A percentile compares a stretch with the other conserved stretches of the same genome.
Evolutionary conservation across 2,113 vertebrate genomes (phyloP).

Genomic region (Micronycteris hirsuta): DNA sequence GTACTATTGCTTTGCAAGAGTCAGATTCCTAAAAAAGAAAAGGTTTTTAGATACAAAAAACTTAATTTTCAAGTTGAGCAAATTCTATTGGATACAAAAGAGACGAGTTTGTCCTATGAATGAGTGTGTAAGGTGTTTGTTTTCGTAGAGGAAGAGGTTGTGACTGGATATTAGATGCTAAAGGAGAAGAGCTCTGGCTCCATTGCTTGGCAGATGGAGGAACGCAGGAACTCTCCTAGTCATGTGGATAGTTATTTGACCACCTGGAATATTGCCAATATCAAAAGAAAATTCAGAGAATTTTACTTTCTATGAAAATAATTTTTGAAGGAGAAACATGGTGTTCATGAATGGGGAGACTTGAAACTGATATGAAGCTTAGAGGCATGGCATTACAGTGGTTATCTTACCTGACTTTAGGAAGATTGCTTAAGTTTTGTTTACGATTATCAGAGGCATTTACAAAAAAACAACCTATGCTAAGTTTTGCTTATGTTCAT

Average conservation of each 20-base stretch:
- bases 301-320: neutral
- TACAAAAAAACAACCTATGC: neutral
- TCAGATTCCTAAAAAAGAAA: neutral
- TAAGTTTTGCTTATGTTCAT: neutral
- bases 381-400: neutral
- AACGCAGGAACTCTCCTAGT: neutral
- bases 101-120: neutral
- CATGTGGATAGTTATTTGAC: neutral
- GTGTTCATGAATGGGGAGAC: neutral
- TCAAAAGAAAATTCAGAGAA: neutral
- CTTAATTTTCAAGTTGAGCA: neutral
- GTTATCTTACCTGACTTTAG: neutral
- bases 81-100: neutral
- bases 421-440: neutral
- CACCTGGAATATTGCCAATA: neutral
- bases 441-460: neutral
- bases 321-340: neutral
- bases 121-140: neutral
- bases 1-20: neutral
- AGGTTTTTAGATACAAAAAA: neutral
- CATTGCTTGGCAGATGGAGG: neutral
- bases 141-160: neutral
- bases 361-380: neutral
- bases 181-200: neutral
- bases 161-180: neutral